Evolutionary conservation across 2,113 vertebrate species (phyloP).

Genomic region (Rhizomys pruinosus): DNA sequence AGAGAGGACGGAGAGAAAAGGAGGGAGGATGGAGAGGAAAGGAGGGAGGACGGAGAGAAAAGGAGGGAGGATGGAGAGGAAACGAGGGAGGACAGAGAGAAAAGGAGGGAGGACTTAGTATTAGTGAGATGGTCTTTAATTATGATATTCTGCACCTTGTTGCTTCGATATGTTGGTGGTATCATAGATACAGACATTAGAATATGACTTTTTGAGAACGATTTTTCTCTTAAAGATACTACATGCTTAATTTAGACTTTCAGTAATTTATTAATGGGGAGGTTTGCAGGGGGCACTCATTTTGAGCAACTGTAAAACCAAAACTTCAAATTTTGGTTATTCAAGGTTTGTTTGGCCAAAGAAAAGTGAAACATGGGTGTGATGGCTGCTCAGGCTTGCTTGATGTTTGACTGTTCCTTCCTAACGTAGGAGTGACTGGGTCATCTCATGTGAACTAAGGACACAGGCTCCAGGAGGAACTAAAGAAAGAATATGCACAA

Average conservation of each 20-base stretch:
- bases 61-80: not conserved
- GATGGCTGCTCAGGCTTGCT: not conserved
- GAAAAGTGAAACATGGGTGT: not conserved
- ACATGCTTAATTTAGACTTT: not conserved
- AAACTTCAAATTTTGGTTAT: not conserved
- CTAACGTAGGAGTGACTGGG: not conserved
- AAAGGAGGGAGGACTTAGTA: not conserved
- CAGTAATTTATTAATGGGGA: not conserved
- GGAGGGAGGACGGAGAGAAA: not conserved
- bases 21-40: not conserved
- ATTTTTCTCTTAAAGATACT: not conserved
- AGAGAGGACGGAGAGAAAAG: not conserved
- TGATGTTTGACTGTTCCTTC: not conserved
- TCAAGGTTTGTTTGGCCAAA: not conserved
- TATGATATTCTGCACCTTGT: not conserved
- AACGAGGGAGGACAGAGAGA: no score
- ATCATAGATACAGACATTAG: not conserved
- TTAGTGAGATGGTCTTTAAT: slow-evolving; percentile 31
- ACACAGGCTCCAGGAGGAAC: not conserved
- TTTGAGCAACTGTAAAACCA: not conserved
- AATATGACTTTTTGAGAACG: slow-evolving; percentile 4
- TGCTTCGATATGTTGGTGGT: not conserved
- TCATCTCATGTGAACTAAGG: not conserved
- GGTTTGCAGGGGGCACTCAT: not conserved
- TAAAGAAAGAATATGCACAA: not conserved